Conservation (phyloP, 2,113 vertebrate genomes). For the Bungarus multicinctus region DNA sequence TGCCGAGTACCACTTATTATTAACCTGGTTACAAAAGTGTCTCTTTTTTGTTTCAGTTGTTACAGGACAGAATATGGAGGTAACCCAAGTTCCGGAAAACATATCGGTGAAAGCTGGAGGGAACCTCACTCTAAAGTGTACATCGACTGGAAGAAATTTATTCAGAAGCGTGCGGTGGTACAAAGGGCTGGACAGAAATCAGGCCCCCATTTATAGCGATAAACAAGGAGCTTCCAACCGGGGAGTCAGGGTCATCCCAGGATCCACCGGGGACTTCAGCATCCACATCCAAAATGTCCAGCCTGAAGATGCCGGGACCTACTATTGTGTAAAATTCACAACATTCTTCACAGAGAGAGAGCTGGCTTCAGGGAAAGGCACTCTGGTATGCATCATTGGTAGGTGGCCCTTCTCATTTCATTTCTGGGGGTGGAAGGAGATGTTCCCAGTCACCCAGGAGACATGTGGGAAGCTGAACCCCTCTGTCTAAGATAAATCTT, state of each 20-base stretch:
- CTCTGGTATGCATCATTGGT: slow-evolving; percentile 33
- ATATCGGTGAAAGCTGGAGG: not conserved
- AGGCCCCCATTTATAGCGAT: accelerated
- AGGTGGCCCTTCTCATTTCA: not conserved
- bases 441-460: not conserved
- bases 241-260: not conserved
- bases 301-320: slow-evolving; percentile 16
- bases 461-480: not conserved
- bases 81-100: not conserved
- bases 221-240: accelerated
- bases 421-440: not conserved
- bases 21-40: no score
- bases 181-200: not conserved
- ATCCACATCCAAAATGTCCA: slow-evolving; percentile 38
- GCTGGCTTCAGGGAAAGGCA: not conserved
- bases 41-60: not conserved
- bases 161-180: not conserved
- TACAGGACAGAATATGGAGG: not conserved
- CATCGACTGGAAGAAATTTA: not conserved
- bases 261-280: slow-evolving; percentile 15
- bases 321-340: slow-evolving; percentile 41
- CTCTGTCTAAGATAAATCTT: no score
- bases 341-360: not conserved
- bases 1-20: no score
- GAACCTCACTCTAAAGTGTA: not conserved